Conservation (phyloP, 1,140 invertebrate genomes). For the Drosophila malerkotliana region DNA sequence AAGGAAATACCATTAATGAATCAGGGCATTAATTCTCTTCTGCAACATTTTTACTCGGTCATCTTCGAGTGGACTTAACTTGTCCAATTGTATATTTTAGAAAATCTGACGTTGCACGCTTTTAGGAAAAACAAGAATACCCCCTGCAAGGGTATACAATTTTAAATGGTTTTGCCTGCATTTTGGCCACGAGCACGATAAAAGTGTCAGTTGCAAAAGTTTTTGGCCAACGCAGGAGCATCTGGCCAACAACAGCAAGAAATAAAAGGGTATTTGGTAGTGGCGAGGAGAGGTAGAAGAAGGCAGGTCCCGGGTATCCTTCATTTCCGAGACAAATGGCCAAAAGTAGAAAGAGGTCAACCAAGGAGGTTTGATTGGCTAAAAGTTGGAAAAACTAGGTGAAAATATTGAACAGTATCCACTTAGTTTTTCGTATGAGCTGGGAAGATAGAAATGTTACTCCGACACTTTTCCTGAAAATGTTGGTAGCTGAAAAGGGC, state of each 20-base stretch:
- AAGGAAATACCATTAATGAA: no score
- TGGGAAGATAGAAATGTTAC: neutral
- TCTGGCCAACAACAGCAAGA: slow-evolving; percentile 35
- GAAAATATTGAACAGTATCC: slow-evolving; percentile 19
- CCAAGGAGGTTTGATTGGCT: slow-evolving; percentile 2
- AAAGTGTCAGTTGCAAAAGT: slow-evolving; percentile 67
- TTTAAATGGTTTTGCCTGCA: slow-evolving; percentile 52
- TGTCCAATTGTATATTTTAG: no score
- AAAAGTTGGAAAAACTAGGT: slow-evolving; percentile 25
- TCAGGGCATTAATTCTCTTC: no score
- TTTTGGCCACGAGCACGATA: slow-evolving; percentile 59
- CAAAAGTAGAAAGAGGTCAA: slow-evolving; percentile 11
- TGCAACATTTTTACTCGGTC: no score
- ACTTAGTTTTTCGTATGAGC: slow-evolving; percentile 12
- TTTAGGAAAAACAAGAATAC: no score
- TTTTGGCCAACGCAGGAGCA: slow-evolving; percentile 47
- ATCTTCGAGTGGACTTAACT: no score
- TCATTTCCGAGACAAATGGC: slow-evolving; percentile 25
- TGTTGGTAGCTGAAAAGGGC: neutral
- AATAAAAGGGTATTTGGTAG: slow-evolving; percentile 26
- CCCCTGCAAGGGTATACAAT: neutral
- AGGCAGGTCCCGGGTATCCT: slow-evolving; percentile 6
- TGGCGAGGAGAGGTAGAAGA: neutral
- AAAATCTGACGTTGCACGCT: no score
- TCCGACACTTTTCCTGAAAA: no score